phyloP scores from a whole-genome alignment of 2,113 vertebrate genomes.

The Amia ocellicauda region DNA sequence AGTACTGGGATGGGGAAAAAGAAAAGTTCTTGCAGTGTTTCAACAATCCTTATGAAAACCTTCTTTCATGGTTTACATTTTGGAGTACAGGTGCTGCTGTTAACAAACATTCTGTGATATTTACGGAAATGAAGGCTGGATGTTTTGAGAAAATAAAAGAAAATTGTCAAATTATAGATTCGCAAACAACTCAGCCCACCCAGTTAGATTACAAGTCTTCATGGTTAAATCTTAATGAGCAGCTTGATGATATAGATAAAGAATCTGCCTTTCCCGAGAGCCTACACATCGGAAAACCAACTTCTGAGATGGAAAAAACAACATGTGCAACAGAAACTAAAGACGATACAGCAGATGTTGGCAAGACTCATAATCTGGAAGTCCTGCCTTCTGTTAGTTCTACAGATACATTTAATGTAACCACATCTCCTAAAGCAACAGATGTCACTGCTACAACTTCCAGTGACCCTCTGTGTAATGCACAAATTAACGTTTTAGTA shows the following conservation, averaged over 20 bases:
- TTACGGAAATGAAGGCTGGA: neutral
- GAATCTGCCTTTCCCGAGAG: neutral
- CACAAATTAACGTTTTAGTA: neutral
- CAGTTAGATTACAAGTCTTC: neutral
- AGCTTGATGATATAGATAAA: conserved; percentile 2
- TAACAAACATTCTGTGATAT: neutral
- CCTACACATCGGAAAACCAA: neutral
- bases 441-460: neutral
- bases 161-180: neutral
- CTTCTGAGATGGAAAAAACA: neutral
- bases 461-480: neutral
- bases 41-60: no score
- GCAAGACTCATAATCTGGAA: neutral
- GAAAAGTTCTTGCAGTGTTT: neutral
- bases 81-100: neutral
- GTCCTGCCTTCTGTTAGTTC: no score
- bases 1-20: conserved; percentile 27
- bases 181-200: neutral
- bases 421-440: neutral
- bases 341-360: neutral
- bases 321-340: neutral
- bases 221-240: conserved; percentile 4
- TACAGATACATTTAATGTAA: no score
- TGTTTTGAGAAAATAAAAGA: neutral
- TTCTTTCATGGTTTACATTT: neutral